Evolutionary conservation across 2,888 invertebrate species (phyloP).

Genomic region (Microctonus brassicae): DNA sequence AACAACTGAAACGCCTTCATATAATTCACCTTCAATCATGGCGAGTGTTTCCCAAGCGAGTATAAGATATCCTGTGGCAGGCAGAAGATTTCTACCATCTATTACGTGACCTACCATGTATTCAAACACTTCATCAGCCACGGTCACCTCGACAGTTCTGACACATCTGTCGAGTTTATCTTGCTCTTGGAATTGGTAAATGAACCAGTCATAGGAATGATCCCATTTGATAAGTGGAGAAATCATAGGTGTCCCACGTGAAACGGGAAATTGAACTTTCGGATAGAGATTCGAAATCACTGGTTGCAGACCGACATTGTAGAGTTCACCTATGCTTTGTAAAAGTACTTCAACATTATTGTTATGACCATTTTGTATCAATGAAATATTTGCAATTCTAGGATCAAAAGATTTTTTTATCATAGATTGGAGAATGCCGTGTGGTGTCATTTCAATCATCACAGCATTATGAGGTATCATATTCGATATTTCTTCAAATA

Average conservation of each 20-base stretch:
- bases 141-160: conserved; percentile 74
- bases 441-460: conserved; percentile 91
- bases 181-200: conserved; percentile 78
- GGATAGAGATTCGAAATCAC: too few relatives aligned
- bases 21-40: conserved; percentile 77
- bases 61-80: conserved; percentile 86
- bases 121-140: conserved; percentile 77
- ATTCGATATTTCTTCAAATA: conserved; percentile 85
- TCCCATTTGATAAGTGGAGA: conserved; percentile 90
- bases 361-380: conserved; percentile 80
- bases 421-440: conserved; percentile 89
- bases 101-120: conserved; percentile 86
- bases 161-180: conserved; percentile 79
- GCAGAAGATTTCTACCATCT: conserved; percentile 86
- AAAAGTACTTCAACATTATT: conserved; percentile 77
- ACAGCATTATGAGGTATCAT: conserved; percentile 86
- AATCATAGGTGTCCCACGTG: too few relatives aligned
- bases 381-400: conserved; percentile 79
- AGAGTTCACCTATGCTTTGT: conserved; percentile 79
- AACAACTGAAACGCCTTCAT: conserved; percentile 81
- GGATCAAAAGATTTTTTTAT: conserved; percentile 81
- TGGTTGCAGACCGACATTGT: conserved; percentile 85
- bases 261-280: too few relatives aligned
- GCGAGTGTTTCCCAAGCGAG: conserved; percentile 85
- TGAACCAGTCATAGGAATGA: conserved; percentile 83